Evolutionary conservation across 2,888 invertebrate species (phyloP), one percentile per base, ranked within the genome.

Genomic region (Emmelina monodactyla): DNA sequence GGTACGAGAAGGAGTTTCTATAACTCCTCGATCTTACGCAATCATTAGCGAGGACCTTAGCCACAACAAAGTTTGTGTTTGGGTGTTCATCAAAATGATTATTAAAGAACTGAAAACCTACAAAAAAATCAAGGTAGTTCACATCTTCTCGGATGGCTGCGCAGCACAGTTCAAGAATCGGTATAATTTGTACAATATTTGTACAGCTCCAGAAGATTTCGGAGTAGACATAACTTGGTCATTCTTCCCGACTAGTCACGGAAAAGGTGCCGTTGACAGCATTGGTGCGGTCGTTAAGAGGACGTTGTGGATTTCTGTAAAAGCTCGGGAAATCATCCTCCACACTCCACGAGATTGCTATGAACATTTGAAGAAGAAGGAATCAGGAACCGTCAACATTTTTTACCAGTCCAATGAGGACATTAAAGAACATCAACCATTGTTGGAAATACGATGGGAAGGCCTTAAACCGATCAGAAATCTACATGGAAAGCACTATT

Each of bases 251-350:
- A 38, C 41, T 32, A 41, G 40, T 31, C 43, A 46, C 28, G 41
- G 46, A 14, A 44, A 44, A 44, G 44, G 46, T 42, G 45, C 44
- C 15, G 44, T 50, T 22, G 45, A 50, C 41, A 44, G 49, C 38
- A 34, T 45, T 14, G 45, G 44, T 39, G 45, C 31, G 30, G 36
- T 25, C 33, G 40, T 46, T 25, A 46, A 44, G 38, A 39, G 44
- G 33, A 34, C 39, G 14, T 37, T 42, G 37, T 44, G 39, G 46
- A 43, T 39, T 22, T 19, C 41, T 7, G 45, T 48, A 35, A 46
- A 46, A 37, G 37, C 43, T 15, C 39, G 47, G 25, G 42, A 32
- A n/a, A n/a, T n/a, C n/a, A n/a, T n/a, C n/a, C n/a, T n/a, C n/a
- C n/a, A n/a, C n/a, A n/a, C n/a, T n/a, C n/a, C n/a, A n/a, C n/a